A percentile compares a stretch with the other conserved stretches of the same genome.
These are phyloP conservation scores for Ceramica pisi DNA, from an alignment of 2,888 invertebrate genomes.

Conservation along the genomic window DNA sequence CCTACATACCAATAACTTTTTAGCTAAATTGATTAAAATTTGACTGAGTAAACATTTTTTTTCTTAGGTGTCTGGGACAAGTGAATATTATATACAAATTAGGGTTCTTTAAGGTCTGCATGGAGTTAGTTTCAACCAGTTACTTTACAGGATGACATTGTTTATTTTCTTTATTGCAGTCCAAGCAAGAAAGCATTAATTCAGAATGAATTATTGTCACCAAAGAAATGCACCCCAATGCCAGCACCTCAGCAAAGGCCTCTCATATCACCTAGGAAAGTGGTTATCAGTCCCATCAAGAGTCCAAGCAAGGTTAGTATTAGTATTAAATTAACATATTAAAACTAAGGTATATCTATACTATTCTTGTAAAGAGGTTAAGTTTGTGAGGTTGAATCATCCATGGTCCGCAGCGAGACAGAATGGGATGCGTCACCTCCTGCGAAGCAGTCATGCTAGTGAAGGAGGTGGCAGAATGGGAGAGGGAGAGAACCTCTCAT, in stretches of 20 bases:
- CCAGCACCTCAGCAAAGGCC: constrained; percentile 85
- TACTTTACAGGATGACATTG: not conserved
- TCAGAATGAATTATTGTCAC: constrained; percentile 88
- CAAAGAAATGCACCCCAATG: constrained; percentile 86
- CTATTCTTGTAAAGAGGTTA: too few species aligned
- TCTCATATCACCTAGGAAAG: constrained; percentile 92
- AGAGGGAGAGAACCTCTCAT: too few species aligned
- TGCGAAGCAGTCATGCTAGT: too few species aligned
- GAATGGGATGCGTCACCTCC: too few species aligned
- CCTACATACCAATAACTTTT: not conserved
- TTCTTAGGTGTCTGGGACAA: not conserved
- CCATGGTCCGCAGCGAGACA: too few species aligned
- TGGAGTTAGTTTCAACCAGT: too few species aligned
- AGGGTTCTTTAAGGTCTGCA: not conserved
- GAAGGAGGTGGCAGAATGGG: too few species aligned
- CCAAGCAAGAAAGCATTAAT: constrained; percentile 89
- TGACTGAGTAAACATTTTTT: not conserved
- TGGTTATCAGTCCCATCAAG: constrained; percentile 91
- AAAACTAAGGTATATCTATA: not conserved
- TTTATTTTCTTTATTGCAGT: constrained; percentile 83
- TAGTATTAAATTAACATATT: not conserved
- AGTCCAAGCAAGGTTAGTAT: constrained; percentile 91
- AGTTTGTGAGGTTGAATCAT: too few species aligned
- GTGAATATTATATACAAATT: not conserved
- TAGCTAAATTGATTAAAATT: not conserved